Evolutionary conservation across 2,888 invertebrate genomes (phyloP), one percentile per base, ranked within the genome.

Genomic region (Pedicia rivosa): DNA sequence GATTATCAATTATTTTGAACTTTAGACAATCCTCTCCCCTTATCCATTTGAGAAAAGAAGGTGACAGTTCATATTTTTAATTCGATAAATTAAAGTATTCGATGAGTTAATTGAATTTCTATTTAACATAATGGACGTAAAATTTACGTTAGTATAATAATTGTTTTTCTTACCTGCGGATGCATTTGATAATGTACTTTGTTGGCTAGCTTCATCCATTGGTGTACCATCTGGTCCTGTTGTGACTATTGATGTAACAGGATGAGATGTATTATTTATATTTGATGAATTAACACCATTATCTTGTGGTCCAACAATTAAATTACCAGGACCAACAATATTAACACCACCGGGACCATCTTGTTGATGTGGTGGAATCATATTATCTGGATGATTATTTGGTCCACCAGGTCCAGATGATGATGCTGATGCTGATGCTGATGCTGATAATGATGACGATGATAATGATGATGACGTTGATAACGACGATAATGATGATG

Each of bases 101-200:
- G n/a, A n/a, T n/a, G n/a, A n/a, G n/a, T n/a, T n/a, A n/a, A n/a
- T n/a, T n/a, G n/a, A n/a, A n/a, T n/a, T n/a, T n/a, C n/a, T n/a
- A n/a, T n/a, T n/a, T n/a, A n/a, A n/a, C n/a, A n/a, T n/a, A n/a
- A n/a, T n/a, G n/a, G n/a, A n/a, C n/a, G n/a, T n/a, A n/a, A n/a
- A n/a, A n/a, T n/a, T n/a, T n/a, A n/a, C n/a, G n/a, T n/a, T n/a
- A n/a, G n/a, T n/a, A n/a, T n/a, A n/a, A n/a, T n/a, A n/a, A n/a
- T n/a, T n/a, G n/a, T n/a, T n/a, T 5, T 16, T 38, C 62, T 55
- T 60, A 87, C 86, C 86, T 56, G 86, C 87, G 46, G 91, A 91
- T 42, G 90, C 87, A 63, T 88, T 90, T 40, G 87, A 88, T 46
- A 88, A 70, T 46, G 88, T 90, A 52, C 88, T 88, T 63, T 90